phyloP scores from a whole-genome alignment of 2,797 vertebrate genomes.

The Anabas testudineus region DNA sequence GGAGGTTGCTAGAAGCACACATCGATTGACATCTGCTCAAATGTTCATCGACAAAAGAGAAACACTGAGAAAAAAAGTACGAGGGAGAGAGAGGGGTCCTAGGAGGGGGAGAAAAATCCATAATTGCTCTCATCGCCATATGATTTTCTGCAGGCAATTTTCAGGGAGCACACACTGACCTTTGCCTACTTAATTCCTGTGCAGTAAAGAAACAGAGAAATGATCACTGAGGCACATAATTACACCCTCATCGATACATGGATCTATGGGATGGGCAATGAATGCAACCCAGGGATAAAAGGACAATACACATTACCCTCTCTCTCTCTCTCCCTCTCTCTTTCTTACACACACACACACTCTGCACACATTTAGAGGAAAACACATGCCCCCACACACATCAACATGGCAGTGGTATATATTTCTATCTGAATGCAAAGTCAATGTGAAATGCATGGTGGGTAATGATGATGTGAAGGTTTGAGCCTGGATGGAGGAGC shows the following conservation, averaged over 20 bases:
- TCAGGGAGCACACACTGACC: slow-evolving; percentile 83
- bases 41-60: slow-evolving; percentile 79
- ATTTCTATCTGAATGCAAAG: slow-evolving; percentile 81
- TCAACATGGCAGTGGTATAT: slow-evolving; percentile 58
- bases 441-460: slow-evolving; percentile 83
- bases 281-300: slow-evolving; percentile 80
- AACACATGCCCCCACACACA: slow-evolving; percentile 62
- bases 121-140: slow-evolving; percentile 87
- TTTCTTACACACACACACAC: slow-evolving; percentile 20
- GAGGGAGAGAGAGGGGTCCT: slow-evolving; percentile 56
- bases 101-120: slow-evolving; percentile 77
- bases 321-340: slow-evolving; percentile 4
- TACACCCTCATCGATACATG: slow-evolving; percentile 86
- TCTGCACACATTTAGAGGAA: slow-evolving; percentile 50
- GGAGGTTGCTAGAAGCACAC: slow-evolving; percentile 74
- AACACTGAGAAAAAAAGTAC: slow-evolving; percentile 69
- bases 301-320: slow-evolving; percentile 76
- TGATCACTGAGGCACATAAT: slow-evolving; percentile 88
- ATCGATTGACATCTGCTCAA: slow-evolving; percentile 84
- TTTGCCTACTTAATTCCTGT: slow-evolving; percentile 87
- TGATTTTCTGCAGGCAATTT: slow-evolving; percentile 86
- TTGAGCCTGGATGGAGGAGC: slow-evolving; percentile 83
- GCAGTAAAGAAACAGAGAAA: slow-evolving; percentile 86
- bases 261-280: slow-evolving; percentile 80
- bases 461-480: slow-evolving; percentile 84